A percentile compares a stretch with the other conserved stretches of the same genome.
phyloP scores from a whole-genome alignment of 2,888 invertebrate species.

The Orthosia incerta region DNA sequence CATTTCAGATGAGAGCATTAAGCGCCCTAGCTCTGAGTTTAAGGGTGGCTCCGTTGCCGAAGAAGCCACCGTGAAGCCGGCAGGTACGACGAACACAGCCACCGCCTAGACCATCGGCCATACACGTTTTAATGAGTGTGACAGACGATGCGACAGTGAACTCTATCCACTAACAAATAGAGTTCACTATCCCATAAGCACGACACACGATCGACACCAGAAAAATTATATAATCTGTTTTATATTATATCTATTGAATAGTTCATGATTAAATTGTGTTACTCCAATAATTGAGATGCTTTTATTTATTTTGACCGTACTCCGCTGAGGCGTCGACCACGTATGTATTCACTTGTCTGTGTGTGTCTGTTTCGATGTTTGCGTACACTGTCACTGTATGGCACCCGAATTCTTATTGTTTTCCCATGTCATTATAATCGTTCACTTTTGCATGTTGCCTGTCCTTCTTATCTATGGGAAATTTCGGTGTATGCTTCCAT shows the following conservation, averaged over 20 bases:
- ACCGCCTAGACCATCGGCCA: constrained; percentile 88
- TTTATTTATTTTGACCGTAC: constrained; percentile 91
- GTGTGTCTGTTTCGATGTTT: constrained; percentile 90
- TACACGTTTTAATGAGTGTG: constrained; percentile 85
- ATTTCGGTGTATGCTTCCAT: constrained; percentile 67
- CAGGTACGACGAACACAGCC: constrained; percentile 88
- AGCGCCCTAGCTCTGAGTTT: constrained; percentile 97
- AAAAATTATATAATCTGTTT: constrained; percentile 89
- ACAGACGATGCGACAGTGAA: constrained; percentile 87
- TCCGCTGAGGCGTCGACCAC: constrained; percentile 90
- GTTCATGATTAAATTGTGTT: constrained; percentile 91
- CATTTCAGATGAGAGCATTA: constrained; percentile 94
- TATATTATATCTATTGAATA: constrained; percentile 89
- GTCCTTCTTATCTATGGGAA: constrained; percentile 74
- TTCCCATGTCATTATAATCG: constrained; percentile 80
- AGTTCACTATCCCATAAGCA: constrained; percentile 87
- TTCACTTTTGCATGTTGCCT: constrained; percentile 89
- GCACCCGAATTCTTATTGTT: constrained; percentile 82
- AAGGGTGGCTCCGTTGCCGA: constrained; percentile 92
- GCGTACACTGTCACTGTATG: constrained; percentile 88
- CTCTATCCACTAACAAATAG: constrained; percentile 76
- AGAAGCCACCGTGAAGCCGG: constrained; percentile 85
- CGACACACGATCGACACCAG: constrained; percentile 88
- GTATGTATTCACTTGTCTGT: constrained; percentile 90
- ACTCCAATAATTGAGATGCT: constrained; percentile 90